These are phyloP conservation scores for Scrobipalpa atriplicella DNA, from an alignment of 2,888 invertebrate species.

Conservation along the genomic window DNA sequence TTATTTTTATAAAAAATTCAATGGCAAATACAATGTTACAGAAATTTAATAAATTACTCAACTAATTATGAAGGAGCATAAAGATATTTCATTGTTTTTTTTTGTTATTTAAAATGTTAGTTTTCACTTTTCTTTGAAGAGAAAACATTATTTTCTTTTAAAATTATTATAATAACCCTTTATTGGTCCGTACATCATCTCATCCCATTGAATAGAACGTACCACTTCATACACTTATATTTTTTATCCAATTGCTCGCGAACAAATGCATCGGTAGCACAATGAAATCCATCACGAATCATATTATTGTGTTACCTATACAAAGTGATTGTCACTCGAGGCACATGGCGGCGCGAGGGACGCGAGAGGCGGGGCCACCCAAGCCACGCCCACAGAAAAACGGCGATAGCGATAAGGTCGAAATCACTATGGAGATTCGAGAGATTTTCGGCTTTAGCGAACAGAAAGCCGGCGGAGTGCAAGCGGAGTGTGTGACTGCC, in stretches of 20 bases:
- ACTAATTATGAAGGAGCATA: too few relatives aligned
- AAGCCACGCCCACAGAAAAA: constrained; percentile 68
- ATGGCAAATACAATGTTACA: too few relatives aligned
- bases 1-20: too few relatives aligned
- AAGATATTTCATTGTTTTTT: too few relatives aligned
- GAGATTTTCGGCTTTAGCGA: constrained; percentile 75
- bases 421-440: constrained; percentile 71
- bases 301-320: constrained; percentile 83
- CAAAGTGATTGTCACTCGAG: constrained; percentile 81
- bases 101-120: too few relatives aligned
- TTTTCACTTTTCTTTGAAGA: too few relatives aligned
- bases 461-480: constrained; percentile 59
- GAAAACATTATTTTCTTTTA: background rate
- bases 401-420: constrained; percentile 70
- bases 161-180: background rate
- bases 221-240: constrained; percentile 22
- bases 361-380: constrained; percentile 63
- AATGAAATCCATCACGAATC: constrained; percentile 82
- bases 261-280: constrained; percentile 74
- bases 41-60: too few relatives aligned
- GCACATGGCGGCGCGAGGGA: constrained; percentile 71
- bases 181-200: background rate
- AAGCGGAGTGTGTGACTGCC: constrained; percentile 59
- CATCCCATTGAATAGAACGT: constrained; percentile 11
- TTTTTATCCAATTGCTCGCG: constrained; percentile 31